Conservation (phyloP, 2,113 vertebrate species). For the Apteryx mantelli region DNA sequence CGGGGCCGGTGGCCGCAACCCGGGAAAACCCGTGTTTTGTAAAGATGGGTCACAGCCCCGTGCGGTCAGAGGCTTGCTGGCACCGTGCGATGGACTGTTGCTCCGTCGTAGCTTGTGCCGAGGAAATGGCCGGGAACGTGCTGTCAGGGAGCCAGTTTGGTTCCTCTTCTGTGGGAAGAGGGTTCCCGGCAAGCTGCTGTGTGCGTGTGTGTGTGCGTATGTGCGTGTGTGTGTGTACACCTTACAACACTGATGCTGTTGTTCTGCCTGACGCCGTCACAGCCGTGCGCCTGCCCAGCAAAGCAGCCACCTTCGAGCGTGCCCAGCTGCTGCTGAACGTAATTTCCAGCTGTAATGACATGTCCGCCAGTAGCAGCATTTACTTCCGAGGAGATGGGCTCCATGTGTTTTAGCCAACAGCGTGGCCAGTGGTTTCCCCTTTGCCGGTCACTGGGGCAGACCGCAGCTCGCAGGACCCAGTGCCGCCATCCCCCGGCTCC, state of each 20-base stretch:
- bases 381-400: neutral
- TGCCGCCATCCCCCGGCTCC: neutral
- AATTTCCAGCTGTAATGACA: no score
- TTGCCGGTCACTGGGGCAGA: neutral
- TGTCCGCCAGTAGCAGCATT: neutral
- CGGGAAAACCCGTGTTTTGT: no score
- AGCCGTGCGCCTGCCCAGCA: neutral
- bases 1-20: no score
- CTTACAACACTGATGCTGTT: no score
- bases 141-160: neutral
- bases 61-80: neutral
- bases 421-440: accelerated
- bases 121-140: neutral
- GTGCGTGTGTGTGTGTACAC: no score
- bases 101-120: neutral
- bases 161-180: neutral
- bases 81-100: neutral
- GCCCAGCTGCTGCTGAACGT: neutral
- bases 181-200: neutral
- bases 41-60: neutral
- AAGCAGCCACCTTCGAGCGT: neutral
- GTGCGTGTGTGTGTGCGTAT: no score
- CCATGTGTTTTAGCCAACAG: neutral
- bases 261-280: neutral
- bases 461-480: accelerated